Conservation (phyloP, 1,140 invertebrate species). For the Drosophila tsacasi region DNA sequence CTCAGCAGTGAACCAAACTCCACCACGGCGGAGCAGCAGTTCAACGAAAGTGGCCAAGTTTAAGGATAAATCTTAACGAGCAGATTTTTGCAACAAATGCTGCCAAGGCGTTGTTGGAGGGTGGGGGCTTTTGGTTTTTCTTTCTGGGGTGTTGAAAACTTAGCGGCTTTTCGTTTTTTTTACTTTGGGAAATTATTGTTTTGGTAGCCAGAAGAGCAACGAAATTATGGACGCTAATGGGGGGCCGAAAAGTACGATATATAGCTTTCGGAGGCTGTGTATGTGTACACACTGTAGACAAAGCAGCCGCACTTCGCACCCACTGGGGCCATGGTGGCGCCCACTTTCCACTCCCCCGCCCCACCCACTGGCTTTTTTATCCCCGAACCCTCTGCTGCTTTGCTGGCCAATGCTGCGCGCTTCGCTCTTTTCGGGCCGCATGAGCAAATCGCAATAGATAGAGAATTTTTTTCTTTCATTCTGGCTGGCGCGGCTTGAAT, state of each 20-base stretch:
- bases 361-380: conserved; percentile 14
- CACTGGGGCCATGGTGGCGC: conserved; percentile 58
- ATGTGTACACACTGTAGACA: conserved; percentile 47
- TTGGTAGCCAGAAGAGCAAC: conserved; percentile 30
- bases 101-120: conserved; percentile 2
- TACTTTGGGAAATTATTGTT: conserved; percentile 49
- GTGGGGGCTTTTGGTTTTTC: conserved; percentile 24
- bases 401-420: conserved; percentile 51
- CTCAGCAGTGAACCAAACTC: conserved; percentile 15
- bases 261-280: conserved; percentile 37
- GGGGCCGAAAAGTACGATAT: conserved; percentile 33
- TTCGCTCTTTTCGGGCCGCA: conserved; percentile 80
- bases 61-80: conserved; percentile 77
- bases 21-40: conserved; percentile 34
- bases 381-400: conserved; percentile 18
- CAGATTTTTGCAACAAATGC: conserved; percentile 59
- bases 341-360: conserved; percentile 36
- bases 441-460: conserved; percentile 85
- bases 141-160: conserved; percentile 17
- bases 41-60: conserved; percentile 68
- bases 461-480: conserved; percentile 80
- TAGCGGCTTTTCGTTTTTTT: conserved; percentile 18
- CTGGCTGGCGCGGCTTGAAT: conserved; percentile 63
- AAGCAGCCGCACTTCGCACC: conserved; percentile 72
- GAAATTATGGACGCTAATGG: conserved; percentile 68